A percentile compares a stretch with the other conserved stretches of the same genome.
Evolutionary conservation across 2,888 invertebrate genomes (phyloP).

Genomic region (Agriotes lineatus): DNA sequence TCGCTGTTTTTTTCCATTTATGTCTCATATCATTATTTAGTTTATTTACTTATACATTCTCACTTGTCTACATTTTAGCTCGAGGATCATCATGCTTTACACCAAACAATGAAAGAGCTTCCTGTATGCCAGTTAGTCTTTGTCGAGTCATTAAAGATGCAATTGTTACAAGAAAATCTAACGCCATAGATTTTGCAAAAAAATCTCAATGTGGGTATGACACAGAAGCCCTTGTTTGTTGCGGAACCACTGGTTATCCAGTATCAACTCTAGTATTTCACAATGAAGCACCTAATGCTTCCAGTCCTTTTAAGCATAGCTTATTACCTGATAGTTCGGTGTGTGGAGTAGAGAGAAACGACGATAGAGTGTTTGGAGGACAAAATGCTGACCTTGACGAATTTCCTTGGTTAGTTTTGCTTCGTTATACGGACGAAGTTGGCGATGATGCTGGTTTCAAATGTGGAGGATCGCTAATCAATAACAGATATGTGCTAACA

Average conservation of each 20-base stretch:
- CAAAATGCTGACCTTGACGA: conserved; percentile 63
- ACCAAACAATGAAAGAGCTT: conserved; percentile 26
- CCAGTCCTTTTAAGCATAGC: neutral
- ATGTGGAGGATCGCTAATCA: conserved; percentile 70
- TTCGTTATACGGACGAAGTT: conserved; percentile 61
- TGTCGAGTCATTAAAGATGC: conserved; percentile 60
- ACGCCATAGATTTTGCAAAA: conserved; percentile 64
- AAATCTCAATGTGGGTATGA: conserved; percentile 71
- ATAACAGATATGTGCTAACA: conserved; percentile 52
- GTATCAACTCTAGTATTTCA: neutral
- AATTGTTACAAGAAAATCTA: conserved; percentile 56
- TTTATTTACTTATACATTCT: no score
- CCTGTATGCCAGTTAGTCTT: conserved; percentile 10
- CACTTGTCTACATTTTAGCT: no score
- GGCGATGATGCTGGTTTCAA: conserved; percentile 51
- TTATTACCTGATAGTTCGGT: conserved; percentile 5
- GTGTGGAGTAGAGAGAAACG: conserved; percentile 23
- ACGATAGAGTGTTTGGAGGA: conserved; percentile 61
- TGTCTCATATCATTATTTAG: no score
- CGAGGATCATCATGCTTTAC: conserved; percentile 23
- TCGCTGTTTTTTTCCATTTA: no score
- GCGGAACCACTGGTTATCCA: conserved; percentile 53
- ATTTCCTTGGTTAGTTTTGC: conserved; percentile 67
- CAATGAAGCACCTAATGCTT: neutral
- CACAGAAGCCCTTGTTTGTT: conserved; percentile 69